Percentiles rank a stretch among this genome's conserved stretches.
Conservation (phyloP, 2,797 vertebrate species). For the Sebastes matsubarae region DNA sequence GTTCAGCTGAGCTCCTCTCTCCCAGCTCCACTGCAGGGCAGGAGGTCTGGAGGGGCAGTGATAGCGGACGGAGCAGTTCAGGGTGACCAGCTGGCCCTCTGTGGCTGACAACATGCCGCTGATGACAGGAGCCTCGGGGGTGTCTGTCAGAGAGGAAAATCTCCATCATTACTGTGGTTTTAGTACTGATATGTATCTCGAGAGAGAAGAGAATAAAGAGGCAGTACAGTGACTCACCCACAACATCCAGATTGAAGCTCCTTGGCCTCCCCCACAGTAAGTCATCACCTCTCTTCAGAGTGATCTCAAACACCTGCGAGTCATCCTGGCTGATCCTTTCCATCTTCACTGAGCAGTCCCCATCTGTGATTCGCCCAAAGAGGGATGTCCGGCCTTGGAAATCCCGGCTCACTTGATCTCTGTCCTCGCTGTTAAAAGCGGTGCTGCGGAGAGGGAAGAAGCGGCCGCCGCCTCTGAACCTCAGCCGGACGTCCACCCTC, state of each 20-base stretch:
- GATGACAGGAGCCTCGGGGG: conserved; percentile 74
- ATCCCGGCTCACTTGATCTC: conserved; percentile 51
- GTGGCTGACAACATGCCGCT: conserved; percentile 64
- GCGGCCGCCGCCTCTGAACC: conserved; percentile 48
- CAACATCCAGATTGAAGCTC: conserved; percentile 65
- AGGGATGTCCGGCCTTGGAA: conserved; percentile 73
- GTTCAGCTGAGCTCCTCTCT: conserved; percentile 60
- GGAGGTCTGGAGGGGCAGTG: conserved; percentile 79
- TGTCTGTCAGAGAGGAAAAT: conserved; percentile 59
- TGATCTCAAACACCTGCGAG: conserved; percentile 69
- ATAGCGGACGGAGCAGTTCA: conserved; percentile 81
- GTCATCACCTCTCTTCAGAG: conserved; percentile 70
- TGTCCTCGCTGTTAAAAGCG: conserved; percentile 78
- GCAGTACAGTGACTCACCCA: conserved; percentile 54
- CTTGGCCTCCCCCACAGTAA: conserved; percentile 63
- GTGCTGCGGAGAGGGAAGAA: conserved; percentile 51
- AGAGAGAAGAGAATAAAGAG: not conserved
- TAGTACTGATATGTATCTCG: not conserved
- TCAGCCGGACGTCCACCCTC: conserved; percentile 66
- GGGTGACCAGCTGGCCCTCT: conserved; percentile 76
- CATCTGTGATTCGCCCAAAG: conserved; percentile 60
- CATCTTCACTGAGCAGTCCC: conserved; percentile 84
- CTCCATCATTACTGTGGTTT: not conserved
- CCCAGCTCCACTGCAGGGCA: conserved; percentile 76
- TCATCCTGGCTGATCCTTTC: conserved; percentile 68